These are phyloP conservation scores for Aeoliscus strigatus DNA, from an alignment of 2,797 vertebrate species.

Conservation along the genomic window DNA sequence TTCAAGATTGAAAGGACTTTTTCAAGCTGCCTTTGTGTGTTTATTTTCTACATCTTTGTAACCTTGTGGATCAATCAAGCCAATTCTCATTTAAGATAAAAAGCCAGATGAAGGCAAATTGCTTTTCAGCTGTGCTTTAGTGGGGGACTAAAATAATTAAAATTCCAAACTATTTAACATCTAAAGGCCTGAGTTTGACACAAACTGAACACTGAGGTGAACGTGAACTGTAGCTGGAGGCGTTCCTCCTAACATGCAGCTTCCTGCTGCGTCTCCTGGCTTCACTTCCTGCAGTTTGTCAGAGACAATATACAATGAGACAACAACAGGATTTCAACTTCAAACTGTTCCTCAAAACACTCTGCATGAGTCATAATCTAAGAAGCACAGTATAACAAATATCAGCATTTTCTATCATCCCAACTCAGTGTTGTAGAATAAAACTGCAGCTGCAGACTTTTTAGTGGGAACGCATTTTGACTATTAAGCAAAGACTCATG, in stretches of 20 bases:
- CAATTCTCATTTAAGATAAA: slow-evolving; percentile 12
- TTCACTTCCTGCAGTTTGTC: slow-evolving; percentile 21
- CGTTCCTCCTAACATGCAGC: slow-evolving; percentile 16
- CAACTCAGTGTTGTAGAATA: slow-evolving; percentile 2
- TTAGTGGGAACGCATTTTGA: slow-evolving; percentile 21
- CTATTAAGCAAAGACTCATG: slow-evolving; percentile 21
- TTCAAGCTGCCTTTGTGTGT: background rate
- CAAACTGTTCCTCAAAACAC: slow-evolving; percentile 11
- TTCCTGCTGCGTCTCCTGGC: slow-evolving; percentile 26
- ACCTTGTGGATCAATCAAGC: slow-evolving; percentile 13
- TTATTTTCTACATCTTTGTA: slow-evolving; percentile 11
- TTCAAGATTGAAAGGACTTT: background rate
- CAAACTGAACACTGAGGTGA: slow-evolving; percentile 5
- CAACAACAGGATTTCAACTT: slow-evolving; percentile 18
- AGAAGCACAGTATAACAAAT: no score
- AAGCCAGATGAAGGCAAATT: slow-evolving; percentile 3
- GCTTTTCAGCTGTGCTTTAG: slow-evolving; percentile 12
- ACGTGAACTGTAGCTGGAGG: slow-evolving; percentile 34
- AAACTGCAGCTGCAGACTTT: slow-evolving; percentile 38
- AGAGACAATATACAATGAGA: slow-evolving; percentile 8
- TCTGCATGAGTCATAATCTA: slow-evolving; percentile 7
- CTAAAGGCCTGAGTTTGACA: slow-evolving; percentile 3
- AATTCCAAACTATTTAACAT: slow-evolving; percentile 2
- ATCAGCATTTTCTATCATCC: no score
- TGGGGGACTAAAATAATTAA: slow-evolving; percentile 36